Conservation (phyloP, 2,113 vertebrate species). For the Tiliqua scincoides region DNA sequence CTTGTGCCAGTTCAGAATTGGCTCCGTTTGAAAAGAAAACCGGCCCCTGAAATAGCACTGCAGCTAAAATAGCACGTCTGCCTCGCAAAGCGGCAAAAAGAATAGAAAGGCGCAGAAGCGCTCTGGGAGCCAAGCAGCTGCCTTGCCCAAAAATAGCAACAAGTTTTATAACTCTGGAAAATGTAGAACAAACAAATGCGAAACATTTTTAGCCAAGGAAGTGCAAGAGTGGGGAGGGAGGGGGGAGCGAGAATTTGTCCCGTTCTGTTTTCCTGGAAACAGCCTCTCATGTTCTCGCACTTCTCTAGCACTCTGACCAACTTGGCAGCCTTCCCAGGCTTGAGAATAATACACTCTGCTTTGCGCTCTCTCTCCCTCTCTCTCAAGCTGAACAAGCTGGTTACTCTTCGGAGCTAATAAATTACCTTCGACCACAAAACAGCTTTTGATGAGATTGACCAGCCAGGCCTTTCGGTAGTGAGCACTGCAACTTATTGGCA, state of each 20-base stretch:
- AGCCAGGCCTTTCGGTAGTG: neutral
- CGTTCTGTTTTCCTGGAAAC: conserved; percentile 66
- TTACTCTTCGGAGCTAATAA: conserved; percentile 6
- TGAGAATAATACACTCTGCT: neutral
- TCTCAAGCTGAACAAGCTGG: neutral
- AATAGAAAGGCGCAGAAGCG: conserved; percentile 26
- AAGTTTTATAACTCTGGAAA: conserved; percentile 71
- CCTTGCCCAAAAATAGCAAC: conserved; percentile 72
- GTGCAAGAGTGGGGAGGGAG: neutral
- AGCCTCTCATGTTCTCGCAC: conserved; percentile 42
- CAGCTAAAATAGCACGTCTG: conserved; percentile 22
- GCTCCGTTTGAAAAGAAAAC: neutral
- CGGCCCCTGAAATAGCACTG: neutral
- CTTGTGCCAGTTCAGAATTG: neutral
- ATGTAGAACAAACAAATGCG: conserved; percentile 65
- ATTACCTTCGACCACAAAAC: conserved; percentile 10
- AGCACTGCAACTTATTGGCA: no score
- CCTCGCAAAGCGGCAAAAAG: conserved; percentile 16
- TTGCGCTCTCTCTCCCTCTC: neutral
- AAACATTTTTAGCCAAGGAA: conserved; percentile 45
- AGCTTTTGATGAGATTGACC: neutral
- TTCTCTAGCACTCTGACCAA: conserved; percentile 53
- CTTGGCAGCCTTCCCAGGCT: conserved; percentile 38
- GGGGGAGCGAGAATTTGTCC: conserved; percentile 41
- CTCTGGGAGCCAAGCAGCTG: conserved; percentile 53